Base-by-base conservation (phyloP, 2,797 vertebrate genomes). In the Sternarchorhynchus goeldii region DNA sequence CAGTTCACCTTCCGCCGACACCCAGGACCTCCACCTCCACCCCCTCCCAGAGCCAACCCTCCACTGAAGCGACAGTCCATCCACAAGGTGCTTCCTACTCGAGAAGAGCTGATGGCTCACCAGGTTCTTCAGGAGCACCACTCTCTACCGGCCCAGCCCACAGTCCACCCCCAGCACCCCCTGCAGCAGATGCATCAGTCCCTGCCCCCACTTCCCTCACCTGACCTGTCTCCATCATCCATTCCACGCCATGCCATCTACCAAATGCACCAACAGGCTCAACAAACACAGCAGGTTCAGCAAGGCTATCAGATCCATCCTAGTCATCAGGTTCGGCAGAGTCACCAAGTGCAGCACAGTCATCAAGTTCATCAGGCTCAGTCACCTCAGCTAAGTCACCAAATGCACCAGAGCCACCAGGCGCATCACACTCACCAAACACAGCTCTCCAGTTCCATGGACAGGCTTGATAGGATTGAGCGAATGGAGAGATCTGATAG, bases 41-140 rank as follows among this genome's bases (percentile, higher is more conserved):
- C 95, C 1, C 82, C 95, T 34, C 69, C 94, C 53, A 87, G 94
- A 79, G 74, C 92, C 83, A 32, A 95, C 84, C 86, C 90, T 71
- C 93, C 95, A 39, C 85, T 91, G 76, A 84, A 96, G 89, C 1
- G 95, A 77, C 88, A 94, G 90, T 62, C 95, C 75, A 87, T 94
- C 57, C 92, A 93, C 82, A 94, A 93, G 88, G 91, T 89, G 39
- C 76, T 90, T 32, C 92, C 90, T 3, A 77, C 89, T 39, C 89
- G 87, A 80, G 93, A 94, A 20, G 92, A 93, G n/a, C 50, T 91
- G 5, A 91, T 92, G 80, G 50, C 79, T 53, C 90, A 91, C 83
- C 85, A 91, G 73, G 4, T 81, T 66, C 86, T 92, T 63, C 93
- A 93, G 85, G 91, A 88, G 75, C 93, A 93, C 84, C 93, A 93